phyloP scores from a whole-genome alignment of 1,140 invertebrate genomes.

The Polyergus mexicanus region DNA sequence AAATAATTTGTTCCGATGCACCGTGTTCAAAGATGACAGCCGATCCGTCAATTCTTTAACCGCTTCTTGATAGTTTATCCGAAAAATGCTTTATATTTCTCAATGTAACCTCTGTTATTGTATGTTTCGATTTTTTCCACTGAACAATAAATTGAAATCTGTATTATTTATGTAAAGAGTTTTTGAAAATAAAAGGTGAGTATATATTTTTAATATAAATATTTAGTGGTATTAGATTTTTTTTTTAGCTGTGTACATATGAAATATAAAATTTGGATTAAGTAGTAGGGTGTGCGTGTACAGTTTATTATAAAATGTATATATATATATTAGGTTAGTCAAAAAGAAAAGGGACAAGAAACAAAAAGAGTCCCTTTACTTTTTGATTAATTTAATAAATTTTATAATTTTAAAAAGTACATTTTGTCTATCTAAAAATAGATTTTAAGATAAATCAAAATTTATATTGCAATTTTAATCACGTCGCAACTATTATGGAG shows the following conservation, averaged over 20 bases:
- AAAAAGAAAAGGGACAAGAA: no score
- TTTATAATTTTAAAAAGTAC: not conserved
- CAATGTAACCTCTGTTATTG: not conserved
- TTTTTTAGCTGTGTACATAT: not conserved
- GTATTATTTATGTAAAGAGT: conserved; percentile 36
- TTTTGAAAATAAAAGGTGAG: conserved; percentile 32
- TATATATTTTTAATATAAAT: not conserved
- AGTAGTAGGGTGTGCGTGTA: not conserved
- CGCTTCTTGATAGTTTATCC: not conserved
- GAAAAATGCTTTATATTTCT: conserved; percentile 36
- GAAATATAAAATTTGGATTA: not conserved
- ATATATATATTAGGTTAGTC: not conserved
- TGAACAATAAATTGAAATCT: conserved; percentile 3
- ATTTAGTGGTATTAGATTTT: not conserved
- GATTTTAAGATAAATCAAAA: not conserved
- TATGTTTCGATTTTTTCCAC: not conserved
- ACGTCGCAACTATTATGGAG: not conserved
- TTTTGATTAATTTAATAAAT: no score
- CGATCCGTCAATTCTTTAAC: conserved; percentile 5
- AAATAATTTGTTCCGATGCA: not conserved
- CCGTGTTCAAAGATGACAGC: conserved; percentile 6
- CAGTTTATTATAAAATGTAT: not conserved
- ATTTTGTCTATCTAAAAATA: no score
- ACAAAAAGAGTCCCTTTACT: no score
- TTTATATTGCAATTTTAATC: not conserved